These are phyloP conservation scores for Carpatolechia fugitivella DNA, from an alignment of 2,888 invertebrate genomes.

Conservation along the genomic window DNA sequence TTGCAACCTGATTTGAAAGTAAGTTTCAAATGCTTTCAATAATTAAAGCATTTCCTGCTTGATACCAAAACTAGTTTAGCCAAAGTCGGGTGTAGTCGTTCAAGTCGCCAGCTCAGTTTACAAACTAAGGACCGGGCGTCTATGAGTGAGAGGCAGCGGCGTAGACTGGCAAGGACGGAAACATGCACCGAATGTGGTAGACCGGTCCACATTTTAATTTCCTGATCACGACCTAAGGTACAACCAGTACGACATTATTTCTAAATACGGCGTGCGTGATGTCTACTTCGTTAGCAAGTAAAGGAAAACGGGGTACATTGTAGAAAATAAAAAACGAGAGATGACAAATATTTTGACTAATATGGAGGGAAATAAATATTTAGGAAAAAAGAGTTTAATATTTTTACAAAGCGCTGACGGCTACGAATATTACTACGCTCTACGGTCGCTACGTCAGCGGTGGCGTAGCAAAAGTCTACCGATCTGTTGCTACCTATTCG, in stretches of 20 bases:
- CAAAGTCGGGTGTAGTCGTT: conserved; percentile 15
- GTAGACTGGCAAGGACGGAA: conserved; percentile 31
- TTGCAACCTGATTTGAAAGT: background rate
- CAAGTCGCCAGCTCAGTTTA: conserved; percentile 20
- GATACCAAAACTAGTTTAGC: conserved; percentile 23
- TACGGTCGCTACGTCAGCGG: no score
- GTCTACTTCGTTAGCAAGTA: no score
- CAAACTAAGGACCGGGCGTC: background rate
- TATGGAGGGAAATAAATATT: no score
- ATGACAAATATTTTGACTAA: no score
- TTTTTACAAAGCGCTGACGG: no score
- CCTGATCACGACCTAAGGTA: conserved; percentile 24
- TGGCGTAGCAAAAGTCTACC: no score
- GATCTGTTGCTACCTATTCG: no score
- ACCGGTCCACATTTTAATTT: conserved; percentile 20
- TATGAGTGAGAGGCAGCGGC: conserved; percentile 31
- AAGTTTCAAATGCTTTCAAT: background rate
- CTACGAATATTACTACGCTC: no score
- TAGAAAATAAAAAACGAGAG: no score
- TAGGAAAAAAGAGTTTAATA: no score
- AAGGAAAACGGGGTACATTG: no score
- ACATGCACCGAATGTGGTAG: conserved; percentile 23
- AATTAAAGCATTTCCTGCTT: conserved; percentile 22
- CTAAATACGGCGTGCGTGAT: background rate
- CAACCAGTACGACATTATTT: background rate